Evolutionary conservation across 1,140 invertebrate species (phyloP), one percentile per base, ranked within the genome.

Genomic region (Drosophila neocordata): DNA sequence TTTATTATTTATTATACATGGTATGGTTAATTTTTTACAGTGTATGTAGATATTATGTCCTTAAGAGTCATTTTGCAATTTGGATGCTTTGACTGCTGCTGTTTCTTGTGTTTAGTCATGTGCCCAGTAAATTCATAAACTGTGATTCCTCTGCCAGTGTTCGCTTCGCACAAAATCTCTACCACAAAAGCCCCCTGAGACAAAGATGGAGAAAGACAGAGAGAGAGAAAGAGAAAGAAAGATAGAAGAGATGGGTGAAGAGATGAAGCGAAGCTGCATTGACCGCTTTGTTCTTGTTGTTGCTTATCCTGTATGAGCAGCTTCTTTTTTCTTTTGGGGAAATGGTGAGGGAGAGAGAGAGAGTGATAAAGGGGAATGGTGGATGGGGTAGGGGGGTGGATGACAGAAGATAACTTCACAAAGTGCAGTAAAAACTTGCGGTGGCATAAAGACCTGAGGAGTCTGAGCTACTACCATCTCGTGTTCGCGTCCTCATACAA

Each of bases 391-490:
- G 34, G 1, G 34, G 8, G 2, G 34, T 1, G 34, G 34, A 12
- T 35, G 41, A 20, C 15, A 4, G 15, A 48, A 48, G 41, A 48
- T 64, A 62, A 88, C 83, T 88, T 87, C 66, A 44, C 68, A 82
- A 87, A 88, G 83, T 88, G 83, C 83, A 87, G 83, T 87, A 88
- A 88, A 87, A 87, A 87, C 79, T 87, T 87, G 83, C 79, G 83
- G 83, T 88, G 66, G 76, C 83, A 83, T 88, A 88, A 82, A 83
- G 83, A 88, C 83, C 83, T 83, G 76, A 69, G 80, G 74, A 78
- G 67, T 66, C 73, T 79, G 13, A 64, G 5, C 60, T 8, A 15
- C 20, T 35, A 2, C 13, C 59, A 31, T 34, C n/a, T 51, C 58
- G 27, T 69, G 9, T 13, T 31, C 18, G 35, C 48, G 60, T 27